phyloP scores from a whole-genome alignment of 2,888 invertebrate species.

The Myopa testacea region DNA sequence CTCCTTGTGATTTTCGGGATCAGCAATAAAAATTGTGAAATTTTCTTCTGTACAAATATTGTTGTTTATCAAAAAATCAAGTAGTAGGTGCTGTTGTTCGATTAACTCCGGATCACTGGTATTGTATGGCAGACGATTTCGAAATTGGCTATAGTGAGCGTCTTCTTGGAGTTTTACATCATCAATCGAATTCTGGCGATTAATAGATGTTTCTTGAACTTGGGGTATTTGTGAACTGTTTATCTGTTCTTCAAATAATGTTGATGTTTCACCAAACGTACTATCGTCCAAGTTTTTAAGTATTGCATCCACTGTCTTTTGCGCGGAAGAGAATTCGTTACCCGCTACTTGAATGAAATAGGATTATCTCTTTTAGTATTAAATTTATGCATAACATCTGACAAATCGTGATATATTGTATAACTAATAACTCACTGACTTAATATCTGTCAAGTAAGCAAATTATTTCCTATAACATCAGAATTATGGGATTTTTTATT shows the following conservation, averaged over 20 bases:
- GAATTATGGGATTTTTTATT: too few species aligned
- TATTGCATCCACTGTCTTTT: constrained; percentile 64
- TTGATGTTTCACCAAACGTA: constrained; percentile 52
- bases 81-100: constrained; percentile 61
- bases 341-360: constrained; percentile 44
- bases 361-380: neutral
- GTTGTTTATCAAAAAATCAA: constrained; percentile 65
- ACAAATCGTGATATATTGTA: too few species aligned
- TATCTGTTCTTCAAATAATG: neutral
- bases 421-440: too few species aligned
- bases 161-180: constrained; percentile 41
- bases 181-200: constrained; percentile 18
- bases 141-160: constrained; percentile 54
- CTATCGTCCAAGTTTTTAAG: constrained; percentile 61
- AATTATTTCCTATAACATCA: too few species aligned
- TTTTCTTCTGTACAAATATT: constrained; percentile 66
- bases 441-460: too few species aligned
- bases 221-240: constrained; percentile 22
- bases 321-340: constrained; percentile 62
- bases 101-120: constrained; percentile 61
- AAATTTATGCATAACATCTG: too few species aligned
- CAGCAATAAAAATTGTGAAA: constrained; percentile 64
- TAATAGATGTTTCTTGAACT: neutral
- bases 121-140: constrained; percentile 61
- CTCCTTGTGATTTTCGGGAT: constrained; percentile 64